Base-by-base conservation (phyloP, 1,140 invertebrate genomes). In the Lasioglossum albipes region DNA sequence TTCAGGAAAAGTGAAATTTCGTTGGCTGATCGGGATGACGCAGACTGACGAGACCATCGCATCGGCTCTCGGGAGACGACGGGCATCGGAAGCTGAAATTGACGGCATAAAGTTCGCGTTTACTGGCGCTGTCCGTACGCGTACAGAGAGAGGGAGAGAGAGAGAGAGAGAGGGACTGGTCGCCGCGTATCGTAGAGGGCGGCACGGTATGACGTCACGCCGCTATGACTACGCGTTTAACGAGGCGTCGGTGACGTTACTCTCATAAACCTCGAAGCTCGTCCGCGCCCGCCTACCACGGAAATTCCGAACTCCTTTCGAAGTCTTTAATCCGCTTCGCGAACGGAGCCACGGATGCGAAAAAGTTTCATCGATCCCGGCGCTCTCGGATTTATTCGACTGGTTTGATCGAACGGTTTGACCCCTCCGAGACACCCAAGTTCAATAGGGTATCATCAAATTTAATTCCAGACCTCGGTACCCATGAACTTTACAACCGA, bases 151-250 rank as follows among this genome's bases (percentile, higher is more conserved):
- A 20, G 16, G 16, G 52, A 20, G 18, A 54, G 18, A 7, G 52
- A 20, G 52, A 54, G 16, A 54, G 52, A 18, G 52, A 54, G 13
- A 54, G 41, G 68, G 64, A 72, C 64, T 18, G 27, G 49, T 27
- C 71, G 72, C 42, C 75, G 68, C 82, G 77, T 75, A 54, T 69
- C 67, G 62, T 12, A 54, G 52, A 80, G 77, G 57, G 72, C 67
- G 66, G 70, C 54, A 75, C 72, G 20, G n/a, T 31, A 69, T 84
- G 83, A 85, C 83, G 84, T 85, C 69, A 85, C 66, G n/a, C 7
- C 45, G 22, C 76, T 67, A 84, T 18, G 20, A 68, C 76, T 66
- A 66, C 42, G 36, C 82, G 27, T 81, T 81, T 81, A 81, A 81
- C 70, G 64, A 72, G 64, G 66, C 68, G 41, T 64, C 22, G 69